Conservation (phyloP, 2,888 invertebrate species). For the Listrodromus nycthemerus region DNA sequence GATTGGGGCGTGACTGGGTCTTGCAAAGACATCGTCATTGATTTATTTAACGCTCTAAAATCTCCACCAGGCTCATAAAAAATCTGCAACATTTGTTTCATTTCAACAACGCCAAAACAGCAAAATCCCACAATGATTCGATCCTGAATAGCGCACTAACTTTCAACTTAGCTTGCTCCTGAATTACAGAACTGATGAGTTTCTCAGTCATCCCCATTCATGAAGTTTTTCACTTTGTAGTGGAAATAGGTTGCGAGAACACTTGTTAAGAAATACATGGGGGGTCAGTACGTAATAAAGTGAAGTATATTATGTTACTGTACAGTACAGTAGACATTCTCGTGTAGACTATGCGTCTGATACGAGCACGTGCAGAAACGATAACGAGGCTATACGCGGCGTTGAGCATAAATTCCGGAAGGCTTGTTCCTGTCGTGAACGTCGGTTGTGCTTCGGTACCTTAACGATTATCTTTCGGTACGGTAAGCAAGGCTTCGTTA, state of each 20-base stretch:
- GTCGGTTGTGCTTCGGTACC: constrained; percentile 36
- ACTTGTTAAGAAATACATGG: background rate
- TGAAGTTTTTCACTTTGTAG: background rate
- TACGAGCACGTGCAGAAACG: constrained; percentile 25
- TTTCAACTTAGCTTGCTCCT: too few species aligned
- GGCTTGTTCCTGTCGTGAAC: constrained; percentile 37
- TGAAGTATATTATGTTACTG: background rate
- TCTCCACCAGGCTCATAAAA: too few species aligned
- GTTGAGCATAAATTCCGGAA: constrained; percentile 40
- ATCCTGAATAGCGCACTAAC: too few species aligned
- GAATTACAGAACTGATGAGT: background rate
- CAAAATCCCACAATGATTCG: too few species aligned
- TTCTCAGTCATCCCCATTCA: background rate
- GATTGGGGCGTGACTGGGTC: too few species aligned
- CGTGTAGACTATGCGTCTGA: constrained; percentile 11
- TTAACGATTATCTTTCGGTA: constrained; percentile 43
- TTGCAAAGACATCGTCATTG: too few species aligned
- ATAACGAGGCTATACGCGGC: constrained; percentile 25
- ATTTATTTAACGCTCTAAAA: too few species aligned
- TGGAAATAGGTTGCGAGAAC: background rate
- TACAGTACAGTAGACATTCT: background rate
- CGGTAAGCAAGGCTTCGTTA: constrained; percentile 21
- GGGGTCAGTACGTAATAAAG: background rate
- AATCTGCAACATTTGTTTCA: too few species aligned
- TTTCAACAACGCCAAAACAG: too few species aligned